Evolutionary conservation across 2,888 invertebrate species (phyloP).

Genomic region (Choreutis nemorana): DNA sequence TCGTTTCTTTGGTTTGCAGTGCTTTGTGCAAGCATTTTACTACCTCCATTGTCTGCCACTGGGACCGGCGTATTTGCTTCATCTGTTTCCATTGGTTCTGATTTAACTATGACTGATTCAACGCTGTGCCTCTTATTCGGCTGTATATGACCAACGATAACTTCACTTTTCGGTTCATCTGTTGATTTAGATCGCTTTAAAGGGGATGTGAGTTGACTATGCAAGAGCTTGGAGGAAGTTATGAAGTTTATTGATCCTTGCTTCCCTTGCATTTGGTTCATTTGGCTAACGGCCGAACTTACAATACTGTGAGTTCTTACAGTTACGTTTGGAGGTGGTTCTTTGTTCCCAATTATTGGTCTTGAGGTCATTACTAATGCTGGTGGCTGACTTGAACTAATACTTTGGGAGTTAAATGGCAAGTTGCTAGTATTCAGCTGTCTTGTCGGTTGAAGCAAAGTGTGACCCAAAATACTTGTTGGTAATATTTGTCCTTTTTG

Average conservation of each 20-base stretch:
- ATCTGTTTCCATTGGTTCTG: conserved; percentile 57
- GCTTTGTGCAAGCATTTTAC: conserved; percentile 29
- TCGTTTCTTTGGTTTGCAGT: conserved; percentile 61
- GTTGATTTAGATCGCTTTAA: conserved; percentile 64
- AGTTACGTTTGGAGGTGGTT: conserved; percentile 50
- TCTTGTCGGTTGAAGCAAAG: conserved; percentile 48
- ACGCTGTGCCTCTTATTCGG: conserved; percentile 61
- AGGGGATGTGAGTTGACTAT: conserved; percentile 67
- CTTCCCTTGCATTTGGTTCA: conserved; percentile 37
- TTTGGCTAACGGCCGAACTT: conserved; percentile 43
- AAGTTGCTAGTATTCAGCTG: conserved; percentile 42
- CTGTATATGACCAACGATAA: conserved; percentile 56
- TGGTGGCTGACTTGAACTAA: conserved; percentile 59
- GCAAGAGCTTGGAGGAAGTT: conserved; percentile 61
- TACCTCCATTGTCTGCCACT: conserved; percentile 29
- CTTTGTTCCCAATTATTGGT: conserved; percentile 43
- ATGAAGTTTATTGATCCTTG: conserved; percentile 51
- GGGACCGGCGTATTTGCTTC: conserved; percentile 28
- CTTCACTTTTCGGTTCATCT: conserved; percentile 61
- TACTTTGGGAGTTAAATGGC: conserved; percentile 47
- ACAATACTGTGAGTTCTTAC: conserved; percentile 52
- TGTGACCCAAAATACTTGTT: conserved; percentile 57
- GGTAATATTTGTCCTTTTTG: conserved; percentile 45
- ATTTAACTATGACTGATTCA: conserved; percentile 59
- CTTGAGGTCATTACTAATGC: conserved; percentile 59